Conservation (phyloP, 2,113 vertebrate genomes). For the Cisticola juncidis region DNA sequence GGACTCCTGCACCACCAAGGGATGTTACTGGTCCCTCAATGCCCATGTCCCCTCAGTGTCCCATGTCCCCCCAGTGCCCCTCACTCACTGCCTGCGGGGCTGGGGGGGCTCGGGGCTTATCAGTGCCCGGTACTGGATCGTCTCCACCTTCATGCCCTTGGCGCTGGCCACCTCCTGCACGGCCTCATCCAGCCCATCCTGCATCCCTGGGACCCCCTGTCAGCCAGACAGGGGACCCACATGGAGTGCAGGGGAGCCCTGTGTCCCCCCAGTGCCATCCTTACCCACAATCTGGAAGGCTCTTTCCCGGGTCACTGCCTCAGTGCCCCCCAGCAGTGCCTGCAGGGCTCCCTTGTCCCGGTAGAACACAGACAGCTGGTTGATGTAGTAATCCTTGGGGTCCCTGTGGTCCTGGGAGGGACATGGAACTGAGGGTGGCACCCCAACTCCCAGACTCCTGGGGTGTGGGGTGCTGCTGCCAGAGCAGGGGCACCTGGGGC, state of each 20-base stretch:
- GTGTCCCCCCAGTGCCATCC: background rate
- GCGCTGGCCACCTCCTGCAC: background rate
- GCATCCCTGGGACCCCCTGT: background rate
- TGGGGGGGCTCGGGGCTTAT: background rate
- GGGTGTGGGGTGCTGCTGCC: background rate
- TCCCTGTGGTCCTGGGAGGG: background rate
- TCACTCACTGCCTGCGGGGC: background rate
- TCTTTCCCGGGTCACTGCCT: background rate
- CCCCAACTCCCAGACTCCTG: rapidly evolving
- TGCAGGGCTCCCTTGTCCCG: background rate
- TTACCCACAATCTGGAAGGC: background rate
- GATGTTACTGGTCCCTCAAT: background rate
- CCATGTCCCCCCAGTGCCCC: background rate
- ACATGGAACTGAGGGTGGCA: background rate
- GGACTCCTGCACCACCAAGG: background rate
- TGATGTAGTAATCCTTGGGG: background rate
- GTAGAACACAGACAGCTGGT: background rate
- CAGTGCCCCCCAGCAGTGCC: background rate
- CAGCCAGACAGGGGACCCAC: background rate
- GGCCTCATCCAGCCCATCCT: background rate
- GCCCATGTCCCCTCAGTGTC: background rate
- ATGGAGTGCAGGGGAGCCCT: background rate
- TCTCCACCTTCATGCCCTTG: background rate
- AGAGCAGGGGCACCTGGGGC: rapidly evolving
- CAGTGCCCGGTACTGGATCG: background rate